phyloP scores from a whole-genome alignment of 2,888 invertebrate genomes.

The Gastracanthus pulcherrimus region DNA sequence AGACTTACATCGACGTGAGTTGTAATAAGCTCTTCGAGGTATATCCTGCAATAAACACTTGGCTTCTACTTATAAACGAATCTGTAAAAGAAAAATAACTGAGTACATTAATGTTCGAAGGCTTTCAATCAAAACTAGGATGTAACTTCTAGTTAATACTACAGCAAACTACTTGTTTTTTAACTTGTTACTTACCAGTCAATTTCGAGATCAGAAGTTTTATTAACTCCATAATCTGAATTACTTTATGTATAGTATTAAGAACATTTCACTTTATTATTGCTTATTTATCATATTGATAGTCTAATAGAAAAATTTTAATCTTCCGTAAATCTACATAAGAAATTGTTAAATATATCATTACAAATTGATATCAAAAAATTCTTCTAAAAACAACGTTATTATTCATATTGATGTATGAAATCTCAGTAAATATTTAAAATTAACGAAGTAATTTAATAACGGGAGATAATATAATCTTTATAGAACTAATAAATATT shows the following conservation, averaged over 20 bases:
- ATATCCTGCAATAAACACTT: constrained; percentile 47
- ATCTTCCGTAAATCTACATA: background rate
- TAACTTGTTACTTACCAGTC: constrained; percentile 21
- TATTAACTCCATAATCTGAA: constrained; percentile 29
- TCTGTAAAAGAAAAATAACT: constrained; percentile 12
- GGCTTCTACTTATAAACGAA: constrained; percentile 50
- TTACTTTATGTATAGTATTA: constrained; percentile 1
- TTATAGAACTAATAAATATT: constrained; percentile 28
- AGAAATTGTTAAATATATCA: background rate
- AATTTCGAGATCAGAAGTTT: constrained; percentile 19
- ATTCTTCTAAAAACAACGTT: background rate
- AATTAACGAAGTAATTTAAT: constrained; percentile 9
- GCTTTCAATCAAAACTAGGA: constrained; percentile 42
- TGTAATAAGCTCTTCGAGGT: constrained; percentile 46
- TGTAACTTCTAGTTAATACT: constrained; percentile 27
- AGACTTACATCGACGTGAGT: constrained; percentile 59
- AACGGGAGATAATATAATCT: constrained; percentile 15
- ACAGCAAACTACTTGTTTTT: constrained; percentile 3
- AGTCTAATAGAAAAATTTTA: background rate
- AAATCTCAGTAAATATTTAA: background rate
- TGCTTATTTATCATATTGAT: background rate
- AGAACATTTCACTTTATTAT: constrained; percentile 6
- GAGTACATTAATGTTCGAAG: constrained; percentile 16
- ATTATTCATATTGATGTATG: background rate
- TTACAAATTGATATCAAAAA: background rate